Base-by-base conservation (phyloP, 2,888 invertebrate genomes). In the Calameuta filiformis region DNA sequence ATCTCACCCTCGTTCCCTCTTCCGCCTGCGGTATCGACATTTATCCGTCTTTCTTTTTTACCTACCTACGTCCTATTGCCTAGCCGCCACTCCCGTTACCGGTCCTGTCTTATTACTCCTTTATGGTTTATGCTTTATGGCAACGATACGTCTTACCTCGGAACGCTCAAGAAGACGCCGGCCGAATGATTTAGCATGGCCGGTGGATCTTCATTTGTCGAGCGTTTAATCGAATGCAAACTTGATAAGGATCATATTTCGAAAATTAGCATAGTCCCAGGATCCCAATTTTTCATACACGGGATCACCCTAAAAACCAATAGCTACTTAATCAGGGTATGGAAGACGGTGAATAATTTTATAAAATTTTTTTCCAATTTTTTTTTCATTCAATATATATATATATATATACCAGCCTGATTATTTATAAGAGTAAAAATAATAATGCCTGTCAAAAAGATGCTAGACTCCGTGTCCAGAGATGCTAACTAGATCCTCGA, bases 401-500 rank as follows among this genome's bases (percentile, higher is more conserved):
- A 30, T 3, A 11, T 11, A 33, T 6, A 33, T 1, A 11, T 3
- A 35, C 31, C 1, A 15, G 30, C 23, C 12, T 2, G 12, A 71
- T 71, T 71, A 40, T 40, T 40, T 40, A 1, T 9, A 56, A 23
- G 2, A 56, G 23, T 56, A 9, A 56, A 56, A 23, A 23, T 56
- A 56, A 56, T 56, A 35, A 35, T 35, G 23, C 15, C 40, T 40
- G 40, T 40, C 40, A 40, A 40, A 15, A 40, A 0, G 23, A 6
- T 23, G 2, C 40, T 71, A 71, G 86, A 86, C 86, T 82, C 83
- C 85, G 84, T 85, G 85, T 85, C 85, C 85, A 83, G 83, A 85
- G 83, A 84, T 83, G 84, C 85, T 86, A 85, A 87, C 87, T 85
- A 85, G 84, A 84, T 85, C 83, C 84, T 74, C 35, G 69, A 30